Evolutionary conservation across 2,797 vertebrate species (phyloP), one percentile per base, ranked within the genome.

Genomic region (Gymnothorax javanicus): DNA sequence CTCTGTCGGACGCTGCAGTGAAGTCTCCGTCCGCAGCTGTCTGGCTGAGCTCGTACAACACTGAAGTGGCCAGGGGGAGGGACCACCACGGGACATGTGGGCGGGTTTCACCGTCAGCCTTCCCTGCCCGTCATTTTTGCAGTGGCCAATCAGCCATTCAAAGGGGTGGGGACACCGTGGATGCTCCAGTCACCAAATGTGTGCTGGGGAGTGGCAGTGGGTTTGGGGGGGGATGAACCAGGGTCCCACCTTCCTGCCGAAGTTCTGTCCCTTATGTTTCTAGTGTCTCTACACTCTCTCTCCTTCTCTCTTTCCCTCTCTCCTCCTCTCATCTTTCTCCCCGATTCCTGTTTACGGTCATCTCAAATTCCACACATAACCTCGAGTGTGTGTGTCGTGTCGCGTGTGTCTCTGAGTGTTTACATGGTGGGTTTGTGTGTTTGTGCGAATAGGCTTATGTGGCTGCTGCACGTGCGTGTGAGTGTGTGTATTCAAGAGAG

Each of bases 311-410:
- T 81, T 52, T 23, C n/a, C n/a, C 52, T 56, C 52, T 81, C 52
- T 56, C 73, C 73, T 17, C 33, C 73, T 50, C 73, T 77, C 73
- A 77, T 50, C 73, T 77, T 77, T 20, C 73, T 77, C 69, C 69
- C 69, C 43, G 69, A 5, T 43, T 50, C 73, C 73, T 77, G 5
- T 77, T 1, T 77, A 50, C 73, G 20, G 50, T 52, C 15, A 4
- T 81, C 52, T 81, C 77, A 81, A 20, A n/a, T 56, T 54, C 75
- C 43, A 1, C 77, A 54, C 9, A 54, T 8, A 7, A 2, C 20
- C 3, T 23, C 4, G 20, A 23, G 17, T 56, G 50, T 54, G 2
- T 56, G 50, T 81, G 17, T 43, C 33, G 2, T 43, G 33, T 43
- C 23, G 23, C 6, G n/a, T 67, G 64, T 43, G 33, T 43, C 33